Percentiles rank a stretch among this genome's conserved stretches.
phyloP scores from a whole-genome alignment of 1,140 invertebrate genomes.

The Helicoverpa armigera region DNA sequence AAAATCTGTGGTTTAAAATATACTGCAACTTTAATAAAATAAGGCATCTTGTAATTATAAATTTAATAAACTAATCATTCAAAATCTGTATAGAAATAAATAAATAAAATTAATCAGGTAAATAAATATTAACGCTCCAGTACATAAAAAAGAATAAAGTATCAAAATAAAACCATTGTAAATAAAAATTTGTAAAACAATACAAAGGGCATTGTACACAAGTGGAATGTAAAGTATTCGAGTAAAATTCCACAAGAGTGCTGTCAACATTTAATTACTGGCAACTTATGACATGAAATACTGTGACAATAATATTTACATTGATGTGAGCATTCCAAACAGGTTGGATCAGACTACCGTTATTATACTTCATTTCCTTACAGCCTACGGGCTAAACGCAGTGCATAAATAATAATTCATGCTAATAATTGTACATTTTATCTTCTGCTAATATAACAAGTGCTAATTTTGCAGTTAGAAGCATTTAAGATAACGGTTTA shows the following conservation, averaged over 20 bases:
- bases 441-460: conserved; percentile 27
- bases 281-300: conserved; percentile 18
- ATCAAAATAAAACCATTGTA: conserved; percentile 33
- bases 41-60: not conserved
- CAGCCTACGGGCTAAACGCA: not conserved
- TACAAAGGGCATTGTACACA: conserved; percentile 14
- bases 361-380: not conserved
- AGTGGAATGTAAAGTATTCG: conserved; percentile 42
- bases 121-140: conserved; percentile 32
- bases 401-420: not conserved
- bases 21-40: no score
- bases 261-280: conserved; percentile 20
- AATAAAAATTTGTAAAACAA: conserved; percentile 20
- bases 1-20: no score
- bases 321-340: conserved; percentile 3
- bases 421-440: conserved; percentile 13
- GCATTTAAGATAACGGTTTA: not conserved
- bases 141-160: conserved; percentile 27
- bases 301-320: conserved; percentile 23
- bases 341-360: not conserved
- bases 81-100: conserved; percentile 7
- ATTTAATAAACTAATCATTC: not conserved
- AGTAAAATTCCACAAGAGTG: conserved; percentile 36
- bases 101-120: conserved; percentile 34
- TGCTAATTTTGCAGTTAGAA: conserved; percentile 6